These are phyloP conservation scores for Craterocephalus amniculus DNA, from an alignment of 2,797 vertebrate species.

Conservation along the genomic window DNA sequence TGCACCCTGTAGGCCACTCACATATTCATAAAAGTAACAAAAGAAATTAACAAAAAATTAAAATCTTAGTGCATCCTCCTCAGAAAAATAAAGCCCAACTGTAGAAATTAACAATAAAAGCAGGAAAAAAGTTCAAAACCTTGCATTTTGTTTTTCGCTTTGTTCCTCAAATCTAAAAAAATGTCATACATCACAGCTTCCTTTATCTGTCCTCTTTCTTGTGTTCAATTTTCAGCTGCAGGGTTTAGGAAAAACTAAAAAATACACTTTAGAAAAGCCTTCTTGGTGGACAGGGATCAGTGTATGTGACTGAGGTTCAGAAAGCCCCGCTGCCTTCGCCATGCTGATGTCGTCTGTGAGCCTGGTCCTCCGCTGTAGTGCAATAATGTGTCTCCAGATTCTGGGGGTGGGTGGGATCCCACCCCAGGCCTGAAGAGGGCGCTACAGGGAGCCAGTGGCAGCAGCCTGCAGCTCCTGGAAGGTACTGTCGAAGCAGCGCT, in stretches of 20 bases:
- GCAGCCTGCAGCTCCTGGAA: constrained; percentile 98
- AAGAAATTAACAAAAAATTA: constrained; percentile 89
- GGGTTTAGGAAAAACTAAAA: constrained; percentile 88
- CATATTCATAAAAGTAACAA: constrained; percentile 83
- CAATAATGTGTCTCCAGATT: constrained; percentile 90
- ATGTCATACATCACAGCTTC: constrained; percentile 90
- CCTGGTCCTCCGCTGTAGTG: constrained; percentile 92
- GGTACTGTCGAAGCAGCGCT: constrained; percentile 99
- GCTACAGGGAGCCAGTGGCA: constrained; percentile 97
- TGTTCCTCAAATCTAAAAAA: constrained; percentile 95
- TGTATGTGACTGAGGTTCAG: constrained; percentile 97
- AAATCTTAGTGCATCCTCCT: constrained; percentile 99
- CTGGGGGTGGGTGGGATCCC: constrained; percentile 63
- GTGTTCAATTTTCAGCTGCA: constrained; percentile 83
- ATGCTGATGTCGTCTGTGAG: constrained; percentile 76
- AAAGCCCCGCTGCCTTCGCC: constrained; percentile 84
- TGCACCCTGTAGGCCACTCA: constrained; percentile 79
- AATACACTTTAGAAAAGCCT: constrained; percentile 86
- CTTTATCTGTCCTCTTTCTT: constrained; percentile 79
- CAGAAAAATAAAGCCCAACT: constrained; percentile 82
- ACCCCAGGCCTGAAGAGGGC: constrained; percentile 70
- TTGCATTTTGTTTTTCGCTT: constrained; percentile 81
- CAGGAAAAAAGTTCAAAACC: constrained; percentile 88
- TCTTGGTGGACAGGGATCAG: constrained; percentile 94
- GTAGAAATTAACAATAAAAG: constrained; percentile 90